These are phyloP conservation scores for Drepanosiphum platanoidis DNA, from an alignment of 2,888 invertebrate species.

Conservation along the genomic window DNA sequence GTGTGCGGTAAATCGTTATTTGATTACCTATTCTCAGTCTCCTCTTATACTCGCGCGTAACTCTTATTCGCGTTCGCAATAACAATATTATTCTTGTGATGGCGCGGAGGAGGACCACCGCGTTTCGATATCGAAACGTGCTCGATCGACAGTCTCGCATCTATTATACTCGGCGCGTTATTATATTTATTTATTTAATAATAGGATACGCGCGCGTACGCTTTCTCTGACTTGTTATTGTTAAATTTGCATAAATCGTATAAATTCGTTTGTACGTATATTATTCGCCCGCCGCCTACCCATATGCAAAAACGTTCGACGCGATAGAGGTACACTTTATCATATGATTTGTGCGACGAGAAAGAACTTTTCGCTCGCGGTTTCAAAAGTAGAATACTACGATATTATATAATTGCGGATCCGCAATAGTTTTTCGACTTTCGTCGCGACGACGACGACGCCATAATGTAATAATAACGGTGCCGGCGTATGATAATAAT, in stretches of 20 bases:
- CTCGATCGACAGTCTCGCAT: neutral
- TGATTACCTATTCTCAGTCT: slow-evolving; percentile 13
- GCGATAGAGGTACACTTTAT: too few species aligned
- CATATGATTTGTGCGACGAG: too few species aligned
- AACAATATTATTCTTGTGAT: slow-evolving; percentile 15
- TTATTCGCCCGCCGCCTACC: neutral
- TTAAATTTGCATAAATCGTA: neutral
- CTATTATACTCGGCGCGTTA: neutral
- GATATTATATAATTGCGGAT: too few species aligned
- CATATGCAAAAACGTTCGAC: neutral
- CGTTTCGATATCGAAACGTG: neutral
- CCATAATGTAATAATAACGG: too few species aligned
- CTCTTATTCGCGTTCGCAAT: slow-evolving; percentile 7
- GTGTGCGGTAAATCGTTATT: slow-evolving; percentile 45
- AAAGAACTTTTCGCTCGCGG: too few species aligned
- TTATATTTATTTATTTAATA: too few species aligned
- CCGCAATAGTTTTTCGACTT: too few species aligned
- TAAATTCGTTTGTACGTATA: too few species aligned
- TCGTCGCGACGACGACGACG: too few species aligned
- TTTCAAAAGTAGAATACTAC: too few species aligned
- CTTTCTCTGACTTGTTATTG: neutral
- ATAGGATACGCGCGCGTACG: neutral
- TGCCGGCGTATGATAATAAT: neutral
- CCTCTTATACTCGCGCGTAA: neutral
- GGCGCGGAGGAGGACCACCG: too few species aligned